phyloP scores from a whole-genome alignment of 2,888 invertebrate genomes.

The Hoplodrina ambigua region DNA sequence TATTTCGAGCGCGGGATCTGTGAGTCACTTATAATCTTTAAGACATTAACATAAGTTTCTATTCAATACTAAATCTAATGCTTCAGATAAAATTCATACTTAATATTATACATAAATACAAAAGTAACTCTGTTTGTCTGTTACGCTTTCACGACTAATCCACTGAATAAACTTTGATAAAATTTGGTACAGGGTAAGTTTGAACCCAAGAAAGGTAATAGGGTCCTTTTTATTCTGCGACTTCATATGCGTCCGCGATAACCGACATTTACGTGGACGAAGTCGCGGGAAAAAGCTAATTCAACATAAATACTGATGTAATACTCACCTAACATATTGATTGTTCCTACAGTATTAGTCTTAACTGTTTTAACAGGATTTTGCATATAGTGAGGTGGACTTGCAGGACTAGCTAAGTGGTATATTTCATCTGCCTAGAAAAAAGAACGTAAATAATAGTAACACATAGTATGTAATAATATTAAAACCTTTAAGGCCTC shows the following conservation, averaged over 20 bases:
- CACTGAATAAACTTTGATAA: no score
- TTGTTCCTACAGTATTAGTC: constrained; percentile 99
- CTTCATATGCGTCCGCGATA: no score
- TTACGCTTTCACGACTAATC: no score
- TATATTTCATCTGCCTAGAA: constrained; percentile 97
- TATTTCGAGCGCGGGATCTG: not conserved
- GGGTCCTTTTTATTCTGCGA: no score
- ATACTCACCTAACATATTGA: constrained; percentile 95
- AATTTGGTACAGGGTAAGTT: no score
- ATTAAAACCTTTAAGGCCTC: not conserved
- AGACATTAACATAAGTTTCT: not conserved
- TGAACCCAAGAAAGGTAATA: no score
- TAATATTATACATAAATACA: no score
- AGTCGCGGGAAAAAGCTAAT: no score
- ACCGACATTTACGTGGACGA: no score
- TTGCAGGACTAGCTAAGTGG: constrained; percentile 99
- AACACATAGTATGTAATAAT: not conserved
- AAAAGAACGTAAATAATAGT: constrained; percentile 20
- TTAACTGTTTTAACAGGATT: constrained; percentile 99
- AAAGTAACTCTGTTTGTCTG: no score
- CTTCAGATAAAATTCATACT: not conserved
- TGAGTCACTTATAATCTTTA: not conserved
- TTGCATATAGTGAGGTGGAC: constrained; percentile 99
- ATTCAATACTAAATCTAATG: not conserved
- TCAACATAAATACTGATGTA: not conserved